A percentile compares a stretch with the other conserved stretches of the same genome.
Evolutionary conservation across 2,113 vertebrate species (phyloP).

Genomic region (Odontesthes bonariensis): DNA sequence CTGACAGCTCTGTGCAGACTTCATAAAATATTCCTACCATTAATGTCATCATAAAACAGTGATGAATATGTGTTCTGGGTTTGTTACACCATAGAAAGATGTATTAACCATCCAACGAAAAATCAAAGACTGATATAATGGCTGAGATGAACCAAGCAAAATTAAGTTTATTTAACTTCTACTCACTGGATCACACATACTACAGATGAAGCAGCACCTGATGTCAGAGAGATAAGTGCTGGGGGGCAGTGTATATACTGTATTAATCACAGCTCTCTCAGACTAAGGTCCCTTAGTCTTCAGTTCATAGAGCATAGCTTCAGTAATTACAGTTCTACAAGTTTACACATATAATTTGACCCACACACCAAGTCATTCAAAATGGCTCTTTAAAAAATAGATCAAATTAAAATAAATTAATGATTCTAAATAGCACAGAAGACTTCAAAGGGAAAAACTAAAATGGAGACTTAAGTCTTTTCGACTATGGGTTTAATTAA

Average conservation of each 20-base stretch:
- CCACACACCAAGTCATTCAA: not conserved
- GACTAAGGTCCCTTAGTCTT: not conserved
- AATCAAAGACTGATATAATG: not conserved
- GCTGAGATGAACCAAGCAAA: too few species aligned
- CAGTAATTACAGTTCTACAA: not conserved
- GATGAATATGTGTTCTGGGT: not conserved
- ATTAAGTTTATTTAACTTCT: not conserved
- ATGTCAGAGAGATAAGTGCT: too few species aligned
- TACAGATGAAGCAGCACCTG: not conserved
- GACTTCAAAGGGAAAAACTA: not conserved
- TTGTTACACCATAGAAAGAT: not conserved
- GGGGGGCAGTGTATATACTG: not conserved
- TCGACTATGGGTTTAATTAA: not conserved
- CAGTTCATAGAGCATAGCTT: not conserved
- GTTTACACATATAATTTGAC: not conserved
- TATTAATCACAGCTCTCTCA: not conserved
- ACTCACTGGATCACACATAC: not conserved
- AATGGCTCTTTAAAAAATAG: too few species aligned
- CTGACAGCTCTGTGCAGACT: constrained; percentile 69
- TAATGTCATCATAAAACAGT: not conserved
- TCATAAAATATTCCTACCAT: constrained; percentile 25
- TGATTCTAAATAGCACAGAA: not conserved
- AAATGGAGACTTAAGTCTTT: not conserved
- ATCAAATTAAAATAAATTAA: not conserved
- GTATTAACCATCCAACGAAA: not conserved